Percentiles rank a stretch among this genome's conserved stretches.
Conservation (phyloP, 2,888 invertebrate species). For the Sinodicranocentrus sp. region DNA sequence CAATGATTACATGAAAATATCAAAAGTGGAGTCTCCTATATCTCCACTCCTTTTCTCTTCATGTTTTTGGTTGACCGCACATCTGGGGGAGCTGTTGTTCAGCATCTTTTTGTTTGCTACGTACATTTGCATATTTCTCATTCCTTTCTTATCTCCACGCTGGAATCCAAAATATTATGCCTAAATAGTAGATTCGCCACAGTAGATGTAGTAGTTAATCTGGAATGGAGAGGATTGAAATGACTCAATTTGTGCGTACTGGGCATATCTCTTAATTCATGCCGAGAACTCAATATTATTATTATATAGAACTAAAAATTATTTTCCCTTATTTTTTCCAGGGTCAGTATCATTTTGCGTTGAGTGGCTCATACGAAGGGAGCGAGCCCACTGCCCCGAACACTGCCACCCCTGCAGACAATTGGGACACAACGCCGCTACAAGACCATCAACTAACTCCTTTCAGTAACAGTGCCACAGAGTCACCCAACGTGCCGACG, state of each 20-base stretch:
- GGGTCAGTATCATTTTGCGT: constrained; percentile 76
- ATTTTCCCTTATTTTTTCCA: constrained; percentile 39
- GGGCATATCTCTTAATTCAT: background rate
- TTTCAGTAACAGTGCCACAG: constrained; percentile 70
- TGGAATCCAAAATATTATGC: too few species aligned
- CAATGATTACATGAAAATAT: constrained; percentile 20
- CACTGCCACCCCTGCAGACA: constrained; percentile 75
- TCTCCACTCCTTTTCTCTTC: background rate
- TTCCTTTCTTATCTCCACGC: too few species aligned
- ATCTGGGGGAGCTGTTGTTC: constrained; percentile 38
- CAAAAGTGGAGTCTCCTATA: background rate
- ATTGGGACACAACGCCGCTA: constrained; percentile 75
- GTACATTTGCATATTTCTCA: background rate
- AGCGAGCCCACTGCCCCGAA: constrained; percentile 75
- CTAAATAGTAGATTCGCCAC: too few species aligned
- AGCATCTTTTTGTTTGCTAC: background rate
- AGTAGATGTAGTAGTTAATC: too few species aligned
- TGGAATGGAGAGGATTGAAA: too few species aligned
- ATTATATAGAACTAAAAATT: background rate
- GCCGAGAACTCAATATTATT: background rate
- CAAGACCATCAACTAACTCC: constrained; percentile 73
- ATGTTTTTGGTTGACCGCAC: constrained; percentile 61
- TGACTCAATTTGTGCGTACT: background rate
- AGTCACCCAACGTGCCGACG: constrained; percentile 73
- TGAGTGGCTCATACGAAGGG: constrained; percentile 76